Evolutionary conservation across 2,888 invertebrate genomes (phyloP).

Genomic region (Keiferia lycopersicella): DNA sequence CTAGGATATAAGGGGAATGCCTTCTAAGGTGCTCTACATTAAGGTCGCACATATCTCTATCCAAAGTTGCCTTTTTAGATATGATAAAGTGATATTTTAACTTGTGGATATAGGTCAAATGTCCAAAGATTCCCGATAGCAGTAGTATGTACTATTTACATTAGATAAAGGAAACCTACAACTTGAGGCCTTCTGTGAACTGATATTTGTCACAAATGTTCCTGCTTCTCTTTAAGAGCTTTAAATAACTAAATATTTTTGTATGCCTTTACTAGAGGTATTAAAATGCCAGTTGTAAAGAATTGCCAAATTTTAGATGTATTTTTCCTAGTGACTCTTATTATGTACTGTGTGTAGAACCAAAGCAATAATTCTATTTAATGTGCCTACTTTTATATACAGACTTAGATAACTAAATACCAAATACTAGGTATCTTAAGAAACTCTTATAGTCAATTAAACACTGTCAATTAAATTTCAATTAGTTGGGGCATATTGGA

Average conservation of each 20-base stretch:
- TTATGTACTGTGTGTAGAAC: conserved; percentile 72
- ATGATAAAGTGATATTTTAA: conserved; percentile 74
- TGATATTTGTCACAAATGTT: conserved; percentile 39
- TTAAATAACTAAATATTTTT: conserved; percentile 68
- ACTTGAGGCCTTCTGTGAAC: conserved; percentile 59
- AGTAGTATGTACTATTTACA: conserved; percentile 65
- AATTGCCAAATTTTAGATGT: conserved; percentile 76
- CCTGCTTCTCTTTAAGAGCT: conserved; percentile 63
- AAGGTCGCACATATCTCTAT: conserved; percentile 76
- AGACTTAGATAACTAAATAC: conserved; percentile 52
- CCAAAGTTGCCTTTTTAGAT: conserved; percentile 80
- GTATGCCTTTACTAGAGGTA: conserved; percentile 54
- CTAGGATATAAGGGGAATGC: conserved; percentile 63
- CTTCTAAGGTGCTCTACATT: conserved; percentile 77
- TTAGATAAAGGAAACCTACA: conserved; percentile 60
- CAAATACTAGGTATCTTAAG: conserved; percentile 58
- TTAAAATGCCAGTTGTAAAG: conserved; percentile 60
- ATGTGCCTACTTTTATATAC: conserved; percentile 59
- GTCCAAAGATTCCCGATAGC: conserved; percentile 70
- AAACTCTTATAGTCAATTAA: conserved; percentile 13
- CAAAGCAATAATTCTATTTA: conserved; percentile 77
- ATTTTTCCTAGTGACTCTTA: conserved; percentile 68
- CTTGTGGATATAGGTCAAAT: conserved; percentile 68
- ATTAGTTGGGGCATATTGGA: conserved; percentile 8
- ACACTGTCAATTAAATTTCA: background rate